Evolutionary conservation across 2,113 vertebrate genomes (phyloP).

Genomic region (Cephalopholis sonnerati): DNA sequence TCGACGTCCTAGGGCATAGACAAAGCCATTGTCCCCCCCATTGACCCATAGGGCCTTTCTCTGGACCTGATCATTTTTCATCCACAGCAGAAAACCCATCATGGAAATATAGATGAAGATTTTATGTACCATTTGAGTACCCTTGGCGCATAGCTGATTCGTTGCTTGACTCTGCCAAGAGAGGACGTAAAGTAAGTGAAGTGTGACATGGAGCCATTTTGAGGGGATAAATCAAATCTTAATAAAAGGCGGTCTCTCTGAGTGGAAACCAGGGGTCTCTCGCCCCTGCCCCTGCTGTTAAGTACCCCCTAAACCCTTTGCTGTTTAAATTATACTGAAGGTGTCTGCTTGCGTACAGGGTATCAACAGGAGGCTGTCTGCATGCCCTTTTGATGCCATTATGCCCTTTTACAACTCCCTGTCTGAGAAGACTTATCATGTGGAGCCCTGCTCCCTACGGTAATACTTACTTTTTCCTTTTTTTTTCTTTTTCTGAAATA

Average conservation of each 20-base stretch:
- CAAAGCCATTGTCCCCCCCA: constrained; percentile 59
- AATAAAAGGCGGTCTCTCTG: constrained; percentile 57
- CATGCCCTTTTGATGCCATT: constrained; percentile 48
- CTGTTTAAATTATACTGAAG: constrained; percentile 62
- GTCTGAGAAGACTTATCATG: constrained; percentile 36
- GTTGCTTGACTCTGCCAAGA: constrained; percentile 68
- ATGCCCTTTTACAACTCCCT: constrained; percentile 49
- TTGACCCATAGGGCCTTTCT: constrained; percentile 59
- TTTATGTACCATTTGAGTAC: constrained; percentile 79
- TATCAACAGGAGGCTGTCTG: constrained; percentile 38
- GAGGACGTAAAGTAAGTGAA: constrained; percentile 74
- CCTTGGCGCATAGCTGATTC: constrained; percentile 69
- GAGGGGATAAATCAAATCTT: constrained; percentile 76
- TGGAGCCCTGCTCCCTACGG: constrained; percentile 12
- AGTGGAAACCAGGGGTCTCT: constrained; percentile 63
- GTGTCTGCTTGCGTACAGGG: constrained; percentile 39
- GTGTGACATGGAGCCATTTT: constrained; percentile 75
- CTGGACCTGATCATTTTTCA: constrained; percentile 59
- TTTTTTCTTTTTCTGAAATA: constrained; percentile 5
- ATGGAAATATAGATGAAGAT: constrained; percentile 73
- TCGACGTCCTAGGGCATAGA: constrained; percentile 47
- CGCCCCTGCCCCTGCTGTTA: constrained; percentile 35
- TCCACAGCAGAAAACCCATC: constrained; percentile 58
- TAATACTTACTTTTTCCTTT: neutral
- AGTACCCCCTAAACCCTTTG: constrained; percentile 50